phyloP scores from a whole-genome alignment of 2,888 invertebrate species.

The Uropetala carovei region DNA sequence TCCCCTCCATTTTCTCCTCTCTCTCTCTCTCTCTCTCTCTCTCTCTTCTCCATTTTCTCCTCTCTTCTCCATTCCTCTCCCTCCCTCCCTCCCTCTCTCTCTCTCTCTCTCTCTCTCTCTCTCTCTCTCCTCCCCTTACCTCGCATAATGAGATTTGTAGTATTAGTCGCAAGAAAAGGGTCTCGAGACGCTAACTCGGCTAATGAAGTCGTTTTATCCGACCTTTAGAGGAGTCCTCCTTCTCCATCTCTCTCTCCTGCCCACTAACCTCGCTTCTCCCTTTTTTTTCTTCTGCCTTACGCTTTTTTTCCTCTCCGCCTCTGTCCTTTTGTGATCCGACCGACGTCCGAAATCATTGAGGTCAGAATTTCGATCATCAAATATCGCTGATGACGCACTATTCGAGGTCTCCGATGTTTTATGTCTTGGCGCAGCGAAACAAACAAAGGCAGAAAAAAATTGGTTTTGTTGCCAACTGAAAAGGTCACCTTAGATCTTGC shows the following conservation, averaged over 20 bases:
- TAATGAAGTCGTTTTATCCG: conserved; percentile 60
- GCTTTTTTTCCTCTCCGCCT: not conserved
- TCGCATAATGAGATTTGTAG: conserved; percentile 57
- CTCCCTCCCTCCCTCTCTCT: too few species aligned
- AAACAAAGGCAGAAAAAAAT: too few species aligned
- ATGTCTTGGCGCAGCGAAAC: too few species aligned
- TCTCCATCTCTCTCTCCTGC: not conserved
- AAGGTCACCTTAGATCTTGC: too few species aligned
- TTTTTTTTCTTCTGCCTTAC: not conserved
- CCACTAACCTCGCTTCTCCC: not conserved
- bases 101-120: not conserved
- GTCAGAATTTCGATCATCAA: not conserved
- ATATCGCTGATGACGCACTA: not conserved
- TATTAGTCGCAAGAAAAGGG: conserved; percentile 54
- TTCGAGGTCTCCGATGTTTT: not conserved
- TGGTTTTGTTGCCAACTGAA: too few species aligned
- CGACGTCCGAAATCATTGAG: not conserved
- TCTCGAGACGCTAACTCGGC: conserved; percentile 43
- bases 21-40: too few species aligned
- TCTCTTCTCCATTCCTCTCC: not conserved
- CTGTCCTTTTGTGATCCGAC: not conserved
- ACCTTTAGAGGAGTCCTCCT: not conserved
- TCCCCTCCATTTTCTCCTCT: not conserved
- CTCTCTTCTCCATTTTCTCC: not conserved
- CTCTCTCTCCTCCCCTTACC: not conserved